phyloP scores from a whole-genome alignment of 2,113 vertebrate genomes.

The Orthonyx spaldingii region DNA sequence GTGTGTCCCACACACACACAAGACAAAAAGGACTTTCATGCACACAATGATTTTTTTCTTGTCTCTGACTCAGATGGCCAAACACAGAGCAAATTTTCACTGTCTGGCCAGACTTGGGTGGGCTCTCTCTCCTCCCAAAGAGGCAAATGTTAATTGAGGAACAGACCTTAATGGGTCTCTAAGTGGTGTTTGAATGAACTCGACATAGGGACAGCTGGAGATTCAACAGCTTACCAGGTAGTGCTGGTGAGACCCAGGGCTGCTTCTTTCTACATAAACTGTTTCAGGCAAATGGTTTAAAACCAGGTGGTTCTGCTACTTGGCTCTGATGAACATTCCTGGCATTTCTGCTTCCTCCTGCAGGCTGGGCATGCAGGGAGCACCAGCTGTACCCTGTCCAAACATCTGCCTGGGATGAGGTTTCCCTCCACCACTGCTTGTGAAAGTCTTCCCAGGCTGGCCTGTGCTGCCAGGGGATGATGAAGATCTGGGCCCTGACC shows the following conservation, averaged over 20 bases:
- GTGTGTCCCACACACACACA: neutral
- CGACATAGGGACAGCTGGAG: neutral
- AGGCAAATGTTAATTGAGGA: neutral
- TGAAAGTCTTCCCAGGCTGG: neutral
- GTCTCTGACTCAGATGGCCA: neutral
- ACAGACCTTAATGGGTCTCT: neutral
- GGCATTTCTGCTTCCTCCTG: neutral
- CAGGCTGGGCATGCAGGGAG: neutral
- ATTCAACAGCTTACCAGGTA: neutral
- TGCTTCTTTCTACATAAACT: neutral
- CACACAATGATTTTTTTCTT: neutral
- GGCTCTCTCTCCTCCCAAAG: neutral
- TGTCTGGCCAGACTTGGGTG: slow-evolving; percentile 6
- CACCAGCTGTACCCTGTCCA: neutral
- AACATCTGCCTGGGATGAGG: neutral
- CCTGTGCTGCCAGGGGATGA: neutral
- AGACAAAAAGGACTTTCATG: slow-evolving; percentile 41
- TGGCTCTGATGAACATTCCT: neutral
- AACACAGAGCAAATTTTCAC: neutral
- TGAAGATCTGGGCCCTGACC: neutral
- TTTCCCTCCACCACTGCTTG: neutral
- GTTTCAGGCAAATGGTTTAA: neutral
- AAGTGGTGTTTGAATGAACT: neutral
- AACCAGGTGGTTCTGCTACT: neutral
- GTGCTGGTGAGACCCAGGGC: neutral